Evolutionary conservation across 2,113 vertebrate species (phyloP).

Genomic region (Onychostruthus taczanowskii): DNA sequence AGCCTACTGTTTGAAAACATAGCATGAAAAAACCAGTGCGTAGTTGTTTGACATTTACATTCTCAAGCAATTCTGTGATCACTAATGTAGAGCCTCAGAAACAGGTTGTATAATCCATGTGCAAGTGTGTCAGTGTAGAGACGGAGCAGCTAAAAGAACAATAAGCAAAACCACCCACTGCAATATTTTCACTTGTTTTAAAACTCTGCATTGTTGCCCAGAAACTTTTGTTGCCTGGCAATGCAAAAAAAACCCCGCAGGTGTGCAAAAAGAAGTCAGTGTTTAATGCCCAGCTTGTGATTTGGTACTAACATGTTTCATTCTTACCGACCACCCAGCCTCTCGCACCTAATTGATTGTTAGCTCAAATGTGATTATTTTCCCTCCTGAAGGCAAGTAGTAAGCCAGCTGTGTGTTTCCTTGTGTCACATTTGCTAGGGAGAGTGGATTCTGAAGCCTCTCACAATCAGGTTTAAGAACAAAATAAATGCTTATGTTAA

Average conservation of each 20-base stretch:
- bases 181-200: conserved; percentile 10
- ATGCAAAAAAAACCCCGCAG: conserved; percentile 17
- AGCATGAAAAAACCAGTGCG: not conserved
- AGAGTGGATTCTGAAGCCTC: not conserved
- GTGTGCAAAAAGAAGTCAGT: not conserved
- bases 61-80: not conserved
- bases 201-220: not conserved
- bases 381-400: conserved; percentile 1
- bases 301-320: not conserved
- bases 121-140: not conserved
- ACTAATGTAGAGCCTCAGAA: not conserved
- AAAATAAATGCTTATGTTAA: not conserved
- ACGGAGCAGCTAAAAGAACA: fast-evolving
- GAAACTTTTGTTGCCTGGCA: conserved; percentile 21
- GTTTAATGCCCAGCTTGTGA: not conserved
- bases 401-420: not conserved
- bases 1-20: not conserved
- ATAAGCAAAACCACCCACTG: not conserved
- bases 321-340: not conserved
- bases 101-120: not conserved
- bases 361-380: conserved; percentile 25
- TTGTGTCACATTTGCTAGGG: not conserved
- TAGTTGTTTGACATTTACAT: conserved; percentile 3
- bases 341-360: conserved; percentile 8
- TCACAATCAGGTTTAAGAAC: not conserved